phyloP scores from a whole-genome alignment of 2,797 vertebrate genomes.

The Champsocephalus gunnari region DNA sequence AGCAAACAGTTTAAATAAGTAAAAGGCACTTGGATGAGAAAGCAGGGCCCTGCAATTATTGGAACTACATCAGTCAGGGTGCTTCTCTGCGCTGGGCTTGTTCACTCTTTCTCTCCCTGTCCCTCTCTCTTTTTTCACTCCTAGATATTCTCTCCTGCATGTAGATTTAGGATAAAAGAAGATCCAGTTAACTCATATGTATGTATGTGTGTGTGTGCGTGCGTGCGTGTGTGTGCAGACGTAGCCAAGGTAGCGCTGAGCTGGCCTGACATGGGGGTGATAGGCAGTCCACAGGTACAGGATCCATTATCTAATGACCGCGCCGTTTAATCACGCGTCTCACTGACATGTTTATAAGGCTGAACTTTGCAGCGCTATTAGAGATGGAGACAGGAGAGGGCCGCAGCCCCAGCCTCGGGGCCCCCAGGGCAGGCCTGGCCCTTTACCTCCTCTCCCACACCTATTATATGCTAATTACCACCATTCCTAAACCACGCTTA shows the following conservation, averaged over 20 bases:
- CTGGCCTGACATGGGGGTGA: conserved; percentile 80
- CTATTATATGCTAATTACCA: conserved; percentile 97
- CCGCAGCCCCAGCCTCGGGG: conserved; percentile 81
- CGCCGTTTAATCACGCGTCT: conserved; percentile 91
- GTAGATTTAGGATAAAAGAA: conserved; percentile 44
- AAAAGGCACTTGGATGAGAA: conserved; percentile 84
- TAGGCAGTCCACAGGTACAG: conserved; percentile 90
- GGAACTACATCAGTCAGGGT: conserved; percentile 91
- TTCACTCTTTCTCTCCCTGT: conserved; percentile 34
- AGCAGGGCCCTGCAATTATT: conserved; percentile 85
- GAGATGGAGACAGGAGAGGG: conserved; percentile 90
- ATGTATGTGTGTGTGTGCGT: conserved; percentile 22
- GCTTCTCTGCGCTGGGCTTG: conserved; percentile 49
- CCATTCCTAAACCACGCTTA: conserved; percentile 92
- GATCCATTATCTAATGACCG: conserved; percentile 90
- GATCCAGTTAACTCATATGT: conserved; percentile 24
- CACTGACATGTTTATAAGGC: conserved; percentile 99
- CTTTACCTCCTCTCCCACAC: conserved; percentile 87
- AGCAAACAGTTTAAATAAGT: conserved; percentile 90
- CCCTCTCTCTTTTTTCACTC: conserved; percentile 26
- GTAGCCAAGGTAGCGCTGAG: conserved; percentile 48
- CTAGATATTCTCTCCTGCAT: conserved; percentile 41
- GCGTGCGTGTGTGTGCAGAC: conserved; percentile 24
- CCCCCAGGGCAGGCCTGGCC: conserved; percentile 92
- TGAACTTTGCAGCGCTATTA: conserved; percentile 97